Evolutionary conservation across 2,797 vertebrate species (phyloP).

Genomic region (Urophycis tenuis): DNA sequence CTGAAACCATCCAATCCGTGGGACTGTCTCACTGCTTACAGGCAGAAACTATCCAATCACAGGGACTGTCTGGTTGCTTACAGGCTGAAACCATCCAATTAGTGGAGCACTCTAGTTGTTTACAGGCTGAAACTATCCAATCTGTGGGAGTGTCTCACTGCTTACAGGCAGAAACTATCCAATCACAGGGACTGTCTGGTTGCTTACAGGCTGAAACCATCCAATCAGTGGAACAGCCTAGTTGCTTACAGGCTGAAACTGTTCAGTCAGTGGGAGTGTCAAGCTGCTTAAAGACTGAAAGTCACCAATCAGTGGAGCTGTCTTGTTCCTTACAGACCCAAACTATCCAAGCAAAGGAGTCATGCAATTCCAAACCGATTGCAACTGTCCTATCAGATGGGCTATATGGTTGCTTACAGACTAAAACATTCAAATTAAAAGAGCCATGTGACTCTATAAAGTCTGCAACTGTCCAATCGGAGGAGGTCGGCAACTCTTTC

Average conservation of each 20-base stretch:
- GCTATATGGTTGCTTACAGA: background rate
- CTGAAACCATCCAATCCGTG: constrained; percentile 11
- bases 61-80: constrained; percentile 20
- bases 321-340: background rate
- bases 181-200: background rate
- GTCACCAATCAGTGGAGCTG: background rate
- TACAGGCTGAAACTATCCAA: constrained; percentile 31
- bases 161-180: constrained; percentile 6
- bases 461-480: background rate
- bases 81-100: constrained; percentile 23
- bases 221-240: constrained; percentile 23
- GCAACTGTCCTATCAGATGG: constrained; percentile 2
- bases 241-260: background rate
- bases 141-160: constrained; percentile 17
- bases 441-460: background rate
- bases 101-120: constrained; percentile 16
- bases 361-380: background rate
- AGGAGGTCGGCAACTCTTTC: background rate
- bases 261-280: background rate
- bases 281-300: background rate
- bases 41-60: constrained; percentile 16
- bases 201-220: constrained; percentile 11
- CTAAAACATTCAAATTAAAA: background rate
- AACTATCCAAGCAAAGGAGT: background rate
- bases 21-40: constrained; percentile 10